phyloP scores from a whole-genome alignment of 2,797 vertebrate species.

The Fistularia tabacaria region DNA sequence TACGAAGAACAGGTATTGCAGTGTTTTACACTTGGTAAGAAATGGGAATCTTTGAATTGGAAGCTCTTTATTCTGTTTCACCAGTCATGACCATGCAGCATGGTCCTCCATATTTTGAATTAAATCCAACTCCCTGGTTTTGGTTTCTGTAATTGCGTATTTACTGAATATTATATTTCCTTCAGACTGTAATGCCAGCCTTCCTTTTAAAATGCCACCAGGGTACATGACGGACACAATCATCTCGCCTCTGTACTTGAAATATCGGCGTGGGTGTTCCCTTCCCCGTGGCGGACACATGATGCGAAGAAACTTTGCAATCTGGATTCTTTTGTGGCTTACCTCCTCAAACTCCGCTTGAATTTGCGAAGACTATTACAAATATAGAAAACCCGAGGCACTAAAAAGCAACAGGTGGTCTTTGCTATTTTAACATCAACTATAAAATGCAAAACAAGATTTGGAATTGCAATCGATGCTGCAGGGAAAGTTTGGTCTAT shows the following conservation, averaged over 20 bases:
- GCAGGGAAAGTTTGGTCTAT: conserved; percentile 48
- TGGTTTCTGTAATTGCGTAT: conserved; percentile 39
- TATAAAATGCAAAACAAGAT: conserved; percentile 52
- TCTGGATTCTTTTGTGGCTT: neutral
- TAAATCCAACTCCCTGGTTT: conserved; percentile 10
- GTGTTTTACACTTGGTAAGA: too few species aligned
- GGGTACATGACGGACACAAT: conserved; percentile 11
- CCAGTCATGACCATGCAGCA: too few species aligned
- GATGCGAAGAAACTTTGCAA: too few species aligned
- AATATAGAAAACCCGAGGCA: conserved; percentile 50
- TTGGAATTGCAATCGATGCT: conserved; percentile 51
- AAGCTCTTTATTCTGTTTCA: conserved; percentile 1
- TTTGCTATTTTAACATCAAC: conserved; percentile 50
- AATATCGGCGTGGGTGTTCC: conserved; percentile 1
- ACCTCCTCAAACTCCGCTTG: conserved; percentile 6
- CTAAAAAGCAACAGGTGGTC: conserved; percentile 54
- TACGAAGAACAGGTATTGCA: too few species aligned
- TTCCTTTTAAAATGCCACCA: conserved; percentile 25
- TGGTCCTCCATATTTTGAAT: conserved; percentile 12
- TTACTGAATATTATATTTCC: conserved; percentile 41
- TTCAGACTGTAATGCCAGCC: conserved; percentile 31
- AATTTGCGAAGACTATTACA: conserved; percentile 14
- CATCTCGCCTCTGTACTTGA: conserved; percentile 7
- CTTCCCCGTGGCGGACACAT: neutral
- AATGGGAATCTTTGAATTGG: too few species aligned